Base-by-base conservation (phyloP, 2,888 invertebrate genomes). In the Rapana venosa region DNA sequence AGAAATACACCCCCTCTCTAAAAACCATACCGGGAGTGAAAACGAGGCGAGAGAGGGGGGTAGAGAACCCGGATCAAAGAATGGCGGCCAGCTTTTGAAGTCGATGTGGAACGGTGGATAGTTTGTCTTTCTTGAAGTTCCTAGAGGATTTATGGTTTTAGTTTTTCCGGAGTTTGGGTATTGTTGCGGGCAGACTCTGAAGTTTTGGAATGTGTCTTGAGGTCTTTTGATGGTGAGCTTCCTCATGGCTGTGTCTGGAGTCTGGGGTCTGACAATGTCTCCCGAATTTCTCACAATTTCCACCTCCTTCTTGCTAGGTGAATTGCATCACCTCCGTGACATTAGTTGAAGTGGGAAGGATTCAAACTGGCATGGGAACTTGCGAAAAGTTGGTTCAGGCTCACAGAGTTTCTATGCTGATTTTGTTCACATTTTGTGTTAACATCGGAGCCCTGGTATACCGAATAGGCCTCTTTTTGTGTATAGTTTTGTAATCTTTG, bases 1-100 rank as follows among this genome's bases (percentile, higher is more conserved):
- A 74, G 61, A 15, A 47, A 47, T 47, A 47, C 47, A 47, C 47
- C 47, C 47, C 47, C 47, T 47, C 47, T 47, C 47, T 47, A 47
- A n/a, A n/a, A n/a, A 11, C n/a, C 11, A n/a, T 11, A 74, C 74
- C 13, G 74, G n/a, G 22, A 17, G 13, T n/a, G 74, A 74, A n/a
- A 74, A 11, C 74, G 74, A 74, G 74, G 74, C 74, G n/a, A 26
- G 5, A 2, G 47, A 8, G 8, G 47, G 47, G n/a, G n/a, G n/a
- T 22, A 26, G 20, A 74, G 74, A n/a, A n/a, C n/a, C 74, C 74
- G 74, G 74, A 74, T 74, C 74, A 74, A 74, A 74, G 74, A n/a
- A 11, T 13, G 74, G 74, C 74, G 74, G 74, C 22, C 8, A n/a
- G 74, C 47, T 47, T 74, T 26, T 74, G 74, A 74, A 11, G 74